Base-by-base conservation (phyloP, 2,888 invertebrate genomes). In the Sinopyrophorus schimmeli region DNA sequence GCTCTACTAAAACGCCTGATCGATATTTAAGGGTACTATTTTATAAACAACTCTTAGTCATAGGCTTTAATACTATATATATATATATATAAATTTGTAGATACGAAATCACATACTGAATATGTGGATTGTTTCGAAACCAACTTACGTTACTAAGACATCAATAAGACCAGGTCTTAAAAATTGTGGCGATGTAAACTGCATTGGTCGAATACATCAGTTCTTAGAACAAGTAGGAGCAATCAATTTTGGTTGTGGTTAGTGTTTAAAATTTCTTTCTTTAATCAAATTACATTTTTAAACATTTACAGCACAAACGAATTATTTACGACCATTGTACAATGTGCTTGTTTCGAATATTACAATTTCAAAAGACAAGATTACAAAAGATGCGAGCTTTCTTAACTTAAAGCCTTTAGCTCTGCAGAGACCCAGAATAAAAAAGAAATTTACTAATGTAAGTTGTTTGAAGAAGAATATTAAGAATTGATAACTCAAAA, bases 181-280 rank as follows among this genome's bases (percentile, higher is more conserved):
- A 65, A 78, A 80, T 60, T 80, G 80, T 64, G 82, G 82, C 0
- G 82, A 82, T 70, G 81, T 82, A 2, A 81, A 81, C 63, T 76
- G 77, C 58, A 80, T 83, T 46, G 78, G 81, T 6, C 70, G 79
- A 44, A 77, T 83, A 15, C 82, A 83, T 68, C 70, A 76, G 12
- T 79, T 79, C 57, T 68, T 83, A 42, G 83, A 83, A 65, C 79
- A 80, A 68, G 76, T 77, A 51, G 83, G 82, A 9, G 81, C 78
- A 10, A 82, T 83, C 48, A 83, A 83, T 70, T 82, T 80, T 71
- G 79, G 78, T 7, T 81, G 81, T 68, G 75, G 80, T 78, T 69
- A 70, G 72, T 55, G 49, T 9, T 20, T 32, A 21, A 12, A 10
- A 5, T 2, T 3, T 27, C 2, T 21, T 11, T 16, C 30, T 30